phyloP scores from a whole-genome alignment of 2,888 invertebrate genomes.

The Cylindroiulus punctatus region DNA sequence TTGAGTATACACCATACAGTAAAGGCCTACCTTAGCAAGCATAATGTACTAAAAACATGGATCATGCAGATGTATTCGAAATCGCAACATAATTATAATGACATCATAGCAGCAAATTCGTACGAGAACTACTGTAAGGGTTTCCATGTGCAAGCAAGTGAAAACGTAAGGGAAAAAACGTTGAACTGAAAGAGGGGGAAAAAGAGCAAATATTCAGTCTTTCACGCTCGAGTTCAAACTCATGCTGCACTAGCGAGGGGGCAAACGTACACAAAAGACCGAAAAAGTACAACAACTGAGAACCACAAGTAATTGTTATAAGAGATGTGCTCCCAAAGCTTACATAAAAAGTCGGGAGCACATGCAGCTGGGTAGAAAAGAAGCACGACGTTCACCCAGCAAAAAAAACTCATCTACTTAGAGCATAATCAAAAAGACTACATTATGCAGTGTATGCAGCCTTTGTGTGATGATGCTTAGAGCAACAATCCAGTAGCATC shows the following conservation, averaged over 20 bases:
- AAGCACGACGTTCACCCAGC: neutral
- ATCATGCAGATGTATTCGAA: constrained; percentile 4
- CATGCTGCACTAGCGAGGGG: constrained; percentile 19
- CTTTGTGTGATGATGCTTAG: neutral
- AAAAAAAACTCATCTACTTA: constrained; percentile 17
- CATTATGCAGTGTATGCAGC: neutral
- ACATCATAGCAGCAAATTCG: neutral
- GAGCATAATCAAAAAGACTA: neutral
- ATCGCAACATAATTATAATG: neutral
- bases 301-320: constrained; percentile 37
- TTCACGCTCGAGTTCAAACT: constrained; percentile 47
- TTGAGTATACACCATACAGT: neutral
- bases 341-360: neutral
- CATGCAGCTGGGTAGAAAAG: constrained; percentile 25
- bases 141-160: constrained; percentile 30
- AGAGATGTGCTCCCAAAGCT: neutral
- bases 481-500: constrained; percentile 24
- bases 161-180: neutral
- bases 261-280: constrained; percentile 45
- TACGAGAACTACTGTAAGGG: neutral
- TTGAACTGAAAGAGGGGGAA: neutral
- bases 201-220: neutral
- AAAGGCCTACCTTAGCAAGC: neutral
- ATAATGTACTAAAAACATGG: neutral
- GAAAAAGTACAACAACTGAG: constrained; percentile 1